A percentile compares a stretch with the other conserved stretches of the same genome.
phyloP scores from a whole-genome alignment of 2,888 invertebrate genomes.

The Diloba caeruleocephala region DNA sequence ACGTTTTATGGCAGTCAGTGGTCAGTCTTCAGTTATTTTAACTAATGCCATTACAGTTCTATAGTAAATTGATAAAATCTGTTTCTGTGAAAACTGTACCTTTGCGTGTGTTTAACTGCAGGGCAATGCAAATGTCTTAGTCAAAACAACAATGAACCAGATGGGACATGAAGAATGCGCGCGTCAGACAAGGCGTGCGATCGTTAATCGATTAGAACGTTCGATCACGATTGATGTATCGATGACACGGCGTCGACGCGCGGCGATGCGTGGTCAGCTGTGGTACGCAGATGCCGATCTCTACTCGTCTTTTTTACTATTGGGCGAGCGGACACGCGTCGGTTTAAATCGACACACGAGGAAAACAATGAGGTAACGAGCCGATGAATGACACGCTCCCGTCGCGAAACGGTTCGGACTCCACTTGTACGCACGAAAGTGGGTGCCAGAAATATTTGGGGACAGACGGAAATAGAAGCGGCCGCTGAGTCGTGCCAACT shows the following conservation, averaged over 20 bases:
- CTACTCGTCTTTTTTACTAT: slow-evolving; percentile 77
- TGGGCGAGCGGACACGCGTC: slow-evolving; percentile 74
- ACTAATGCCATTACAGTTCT: too few relatives aligned
- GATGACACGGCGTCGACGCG: slow-evolving; percentile 74
- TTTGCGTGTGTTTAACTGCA: slow-evolving; percentile 12
- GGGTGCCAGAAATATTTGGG: slow-evolving; percentile 87
- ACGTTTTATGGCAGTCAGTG: too few relatives aligned
- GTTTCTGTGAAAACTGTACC: slow-evolving; percentile 4
- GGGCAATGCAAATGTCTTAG: slow-evolving; percentile 40
- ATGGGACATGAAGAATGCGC: slow-evolving; percentile 69
- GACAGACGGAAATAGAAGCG: slow-evolving; percentile 84
- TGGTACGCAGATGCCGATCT: slow-evolving; percentile 72
- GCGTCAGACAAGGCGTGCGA: slow-evolving; percentile 67
- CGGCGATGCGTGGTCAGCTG: slow-evolving; percentile 67
- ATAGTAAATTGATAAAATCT: too few relatives aligned
- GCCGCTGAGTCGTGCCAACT: slow-evolving; percentile 82
- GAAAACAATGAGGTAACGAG: slow-evolving; percentile 85
- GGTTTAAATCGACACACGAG: slow-evolving; percentile 81
- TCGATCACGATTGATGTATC: slow-evolving; percentile 84
- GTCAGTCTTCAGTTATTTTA: too few relatives aligned
- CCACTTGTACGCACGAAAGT: slow-evolving; percentile 80
- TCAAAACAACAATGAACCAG: slow-evolving; percentile 64
- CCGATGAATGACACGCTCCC: slow-evolving; percentile 86
- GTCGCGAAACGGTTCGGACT: slow-evolving; percentile 70
- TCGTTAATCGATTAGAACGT: slow-evolving; percentile 81